Conservation (phyloP, 1,140 invertebrate species). For the Temnothorax curvispinosus region DNA sequence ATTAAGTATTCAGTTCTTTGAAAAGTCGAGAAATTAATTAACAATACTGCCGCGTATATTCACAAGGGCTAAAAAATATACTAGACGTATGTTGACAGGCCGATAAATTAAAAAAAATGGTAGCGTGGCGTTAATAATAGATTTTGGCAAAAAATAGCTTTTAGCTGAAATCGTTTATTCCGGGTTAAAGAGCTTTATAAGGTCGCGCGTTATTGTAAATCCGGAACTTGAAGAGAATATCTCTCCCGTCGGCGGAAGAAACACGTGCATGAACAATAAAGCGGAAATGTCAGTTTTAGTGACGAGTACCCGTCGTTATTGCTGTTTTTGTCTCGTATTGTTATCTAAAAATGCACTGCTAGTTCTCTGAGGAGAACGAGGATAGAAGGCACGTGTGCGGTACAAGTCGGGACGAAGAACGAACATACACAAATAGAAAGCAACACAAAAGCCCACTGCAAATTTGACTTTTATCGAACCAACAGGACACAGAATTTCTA, state of each 20-base stretch:
- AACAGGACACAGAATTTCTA: not conserved
- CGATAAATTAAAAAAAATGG: not conserved
- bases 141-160: not conserved
- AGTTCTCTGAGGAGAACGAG: not conserved
- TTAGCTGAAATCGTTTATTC: conserved; percentile 17
- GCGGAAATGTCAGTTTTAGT: conserved; percentile 25
- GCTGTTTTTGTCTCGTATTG: conserved; percentile 3
- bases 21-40: not conserved
- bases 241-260: not conserved
- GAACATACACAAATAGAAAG: not conserved
- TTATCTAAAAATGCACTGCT: conserved; percentile 8
- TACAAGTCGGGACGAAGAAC: not conserved
- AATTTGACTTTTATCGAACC: conserved; percentile 1
- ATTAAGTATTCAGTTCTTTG: not conserved
- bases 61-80: not conserved
- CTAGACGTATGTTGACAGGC: not conserved
- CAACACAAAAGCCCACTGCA: not conserved
- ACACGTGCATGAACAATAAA: conserved; percentile 5
- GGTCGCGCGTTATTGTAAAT: not conserved
- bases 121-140: not conserved
- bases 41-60: not conserved
- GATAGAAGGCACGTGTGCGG: not conserved
- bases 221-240: conserved; percentile 14
- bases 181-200: not conserved
- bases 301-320: not conserved